Percentiles rank a stretch among this genome's conserved stretches.
These are phyloP conservation scores for Brachyopa scutellaris DNA, from an alignment of 2,888 invertebrate species.

Conservation along the genomic window DNA sequence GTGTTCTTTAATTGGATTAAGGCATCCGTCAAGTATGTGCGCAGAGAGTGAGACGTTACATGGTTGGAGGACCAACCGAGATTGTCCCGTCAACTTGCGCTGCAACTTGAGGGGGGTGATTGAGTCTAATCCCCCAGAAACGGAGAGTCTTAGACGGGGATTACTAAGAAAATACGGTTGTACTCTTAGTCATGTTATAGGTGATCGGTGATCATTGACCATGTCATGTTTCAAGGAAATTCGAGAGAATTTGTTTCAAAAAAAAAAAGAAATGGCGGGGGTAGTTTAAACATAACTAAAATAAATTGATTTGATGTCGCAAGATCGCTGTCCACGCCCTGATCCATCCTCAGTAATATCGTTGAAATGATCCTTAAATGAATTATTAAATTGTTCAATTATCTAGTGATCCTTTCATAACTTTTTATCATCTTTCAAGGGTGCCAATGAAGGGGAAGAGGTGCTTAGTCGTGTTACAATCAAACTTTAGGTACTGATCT, in stretches of 20 bases:
- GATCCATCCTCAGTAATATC: constrained; percentile 39
- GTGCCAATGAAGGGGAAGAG: no score
- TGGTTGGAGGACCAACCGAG: constrained; percentile 40
- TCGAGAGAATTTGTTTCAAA: no score
- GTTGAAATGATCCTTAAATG: no score
- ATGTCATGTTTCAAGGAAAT: constrained; percentile 43
- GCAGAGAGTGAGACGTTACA: constrained; percentile 61
- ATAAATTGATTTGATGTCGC: neutral
- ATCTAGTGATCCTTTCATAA: no score
- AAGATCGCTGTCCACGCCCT: constrained; percentile 44
- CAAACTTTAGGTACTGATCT: no score
- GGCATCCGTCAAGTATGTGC: constrained; percentile 73
- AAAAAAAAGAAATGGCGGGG: no score
- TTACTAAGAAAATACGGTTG: constrained; percentile 51
- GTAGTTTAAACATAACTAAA: no score
- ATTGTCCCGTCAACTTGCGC: constrained; percentile 60
- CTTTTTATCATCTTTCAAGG: no score
- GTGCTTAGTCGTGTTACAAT: no score
- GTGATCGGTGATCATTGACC: constrained; percentile 58
- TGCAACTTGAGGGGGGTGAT: constrained; percentile 67
- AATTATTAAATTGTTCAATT: no score
- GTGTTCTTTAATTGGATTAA: constrained; percentile 75
- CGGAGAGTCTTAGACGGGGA: constrained; percentile 61
- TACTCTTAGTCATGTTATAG: constrained; percentile 46
- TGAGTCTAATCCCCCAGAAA: constrained; percentile 59